phyloP scores from a whole-genome alignment of 2,888 invertebrate species.

The Trilocha varians region DNA sequence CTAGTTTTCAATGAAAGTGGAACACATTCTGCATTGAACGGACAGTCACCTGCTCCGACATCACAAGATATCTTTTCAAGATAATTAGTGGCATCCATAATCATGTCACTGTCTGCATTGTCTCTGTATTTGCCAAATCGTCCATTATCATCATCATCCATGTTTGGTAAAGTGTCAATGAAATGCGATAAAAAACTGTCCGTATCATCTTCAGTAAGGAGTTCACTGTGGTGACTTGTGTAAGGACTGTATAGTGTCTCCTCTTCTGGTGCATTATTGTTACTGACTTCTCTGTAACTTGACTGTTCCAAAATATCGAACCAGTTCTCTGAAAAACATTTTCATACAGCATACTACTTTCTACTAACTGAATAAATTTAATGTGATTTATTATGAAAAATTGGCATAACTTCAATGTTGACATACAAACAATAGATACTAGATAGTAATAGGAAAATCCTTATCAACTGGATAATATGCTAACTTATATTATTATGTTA shows the following conservation, averaged over 20 bases:
- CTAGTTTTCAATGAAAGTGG: constrained; percentile 66
- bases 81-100: constrained; percentile 64
- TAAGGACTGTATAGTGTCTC: constrained; percentile 52
- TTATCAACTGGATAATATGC: too few species aligned
- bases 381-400: too few species aligned
- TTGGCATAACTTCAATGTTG: too few species aligned
- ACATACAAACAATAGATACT: too few species aligned
- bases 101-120: constrained; percentile 54
- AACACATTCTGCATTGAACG: constrained; percentile 80
- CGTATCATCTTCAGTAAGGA: constrained; percentile 49
- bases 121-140: constrained; percentile 53
- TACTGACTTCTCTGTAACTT: constrained; percentile 48
- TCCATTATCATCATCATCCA: constrained; percentile 50
- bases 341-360: too few species aligned
- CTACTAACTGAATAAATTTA: too few species aligned
- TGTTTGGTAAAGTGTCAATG: constrained; percentile 50
- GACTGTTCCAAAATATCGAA: constrained; percentile 62
- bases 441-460: too few species aligned
- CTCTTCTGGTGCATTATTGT: constrained; percentile 56
- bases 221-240: constrained; percentile 40
- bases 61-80: constrained; percentile 74
- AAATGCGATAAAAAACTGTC: constrained; percentile 49
- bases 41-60: constrained; percentile 74
- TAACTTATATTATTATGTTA: too few species aligned
- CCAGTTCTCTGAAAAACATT: constrained; percentile 57